Conservation (phyloP, 2,113 vertebrate genomes). For the Chaetodon auriga region DNA sequence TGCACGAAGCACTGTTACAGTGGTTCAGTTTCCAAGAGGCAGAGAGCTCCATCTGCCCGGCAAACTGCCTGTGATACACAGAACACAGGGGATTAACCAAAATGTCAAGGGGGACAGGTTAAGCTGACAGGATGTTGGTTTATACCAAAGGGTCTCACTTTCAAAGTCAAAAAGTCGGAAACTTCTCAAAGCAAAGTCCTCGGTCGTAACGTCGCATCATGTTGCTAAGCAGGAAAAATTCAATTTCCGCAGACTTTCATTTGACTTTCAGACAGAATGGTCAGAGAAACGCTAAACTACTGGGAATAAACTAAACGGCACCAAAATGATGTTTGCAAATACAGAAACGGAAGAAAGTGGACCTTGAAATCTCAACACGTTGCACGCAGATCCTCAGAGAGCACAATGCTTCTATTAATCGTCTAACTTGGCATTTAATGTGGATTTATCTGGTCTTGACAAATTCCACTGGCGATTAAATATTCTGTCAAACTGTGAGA, state of each 20-base stretch:
- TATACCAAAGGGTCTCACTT: conserved; percentile 57
- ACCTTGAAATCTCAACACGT: conserved; percentile 1
- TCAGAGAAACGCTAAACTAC: conserved; percentile 1
- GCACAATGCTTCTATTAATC: conserved; percentile 3
- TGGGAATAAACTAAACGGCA: neutral
- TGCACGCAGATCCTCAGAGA: neutral
- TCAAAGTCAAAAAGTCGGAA: conserved; percentile 74
- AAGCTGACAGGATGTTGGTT: conserved; percentile 65
- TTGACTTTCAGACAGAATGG: conserved; percentile 46
- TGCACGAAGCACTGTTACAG: conserved; percentile 16
- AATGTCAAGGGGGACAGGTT: conserved; percentile 65
- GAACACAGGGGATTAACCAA: conserved; percentile 63
- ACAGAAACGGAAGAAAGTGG: conserved; percentile 25
- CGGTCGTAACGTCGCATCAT: conserved; percentile 9
- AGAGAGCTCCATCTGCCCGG: conserved; percentile 23
- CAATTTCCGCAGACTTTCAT: conserved; percentile 54
- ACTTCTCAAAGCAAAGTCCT: conserved; percentile 46
- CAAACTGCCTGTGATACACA: conserved; percentile 49
- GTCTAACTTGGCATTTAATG: conserved; percentile 3
- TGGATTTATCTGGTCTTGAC: conserved; percentile 16
- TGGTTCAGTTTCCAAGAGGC: conserved; percentile 57
- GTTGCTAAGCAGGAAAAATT: conserved; percentile 40
- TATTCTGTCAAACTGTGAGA: neutral
- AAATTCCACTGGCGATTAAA: conserved; percentile 9
- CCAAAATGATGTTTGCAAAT: conserved; percentile 12